phyloP scores from a whole-genome alignment of 2,888 invertebrate species.

The Drosophila kuntzei region DNA sequence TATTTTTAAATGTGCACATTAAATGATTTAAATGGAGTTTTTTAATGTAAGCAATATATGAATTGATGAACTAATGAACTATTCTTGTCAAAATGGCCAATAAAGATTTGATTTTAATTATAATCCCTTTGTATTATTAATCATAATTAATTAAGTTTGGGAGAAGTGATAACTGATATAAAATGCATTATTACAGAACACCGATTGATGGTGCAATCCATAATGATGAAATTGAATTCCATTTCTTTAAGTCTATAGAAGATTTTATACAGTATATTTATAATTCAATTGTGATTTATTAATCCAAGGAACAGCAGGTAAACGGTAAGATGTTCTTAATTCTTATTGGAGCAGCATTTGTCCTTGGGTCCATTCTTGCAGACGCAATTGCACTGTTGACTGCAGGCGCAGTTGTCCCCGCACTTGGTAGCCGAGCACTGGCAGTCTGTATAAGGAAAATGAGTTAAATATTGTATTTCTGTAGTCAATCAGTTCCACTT shows the following conservation, averaged over 20 bases:
- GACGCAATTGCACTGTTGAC: conserved; percentile 69
- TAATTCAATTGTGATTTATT: background rate
- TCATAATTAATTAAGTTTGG: background rate
- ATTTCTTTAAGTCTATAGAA: background rate
- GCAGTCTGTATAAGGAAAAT: conserved; percentile 55
- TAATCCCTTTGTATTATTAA: background rate
- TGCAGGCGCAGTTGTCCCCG: conserved; percentile 77
- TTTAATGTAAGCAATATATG: conserved; percentile 53
- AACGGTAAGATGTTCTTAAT: conserved; percentile 16
- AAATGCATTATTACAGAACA: background rate
- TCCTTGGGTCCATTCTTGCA: conserved; percentile 77
- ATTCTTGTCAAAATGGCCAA: conserved; percentile 85
- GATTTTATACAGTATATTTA: background rate
- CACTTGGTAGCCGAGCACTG: conserved; percentile 73
- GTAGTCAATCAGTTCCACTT: conserved; percentile 35
- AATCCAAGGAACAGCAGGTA: background rate
- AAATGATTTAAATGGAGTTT: conserved; percentile 56
- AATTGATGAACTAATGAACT: conserved; percentile 70
- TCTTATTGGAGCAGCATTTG: conserved; percentile 71
- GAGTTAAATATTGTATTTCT: background rate
- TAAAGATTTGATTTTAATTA: conserved; percentile 77
- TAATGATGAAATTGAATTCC: background rate
- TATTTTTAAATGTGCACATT: conserved; percentile 60
- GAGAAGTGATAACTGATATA: background rate
- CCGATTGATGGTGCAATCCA: background rate